Conservation (phyloP, 1,140 invertebrate species). For the Meloidogyne hapla region DNA sequence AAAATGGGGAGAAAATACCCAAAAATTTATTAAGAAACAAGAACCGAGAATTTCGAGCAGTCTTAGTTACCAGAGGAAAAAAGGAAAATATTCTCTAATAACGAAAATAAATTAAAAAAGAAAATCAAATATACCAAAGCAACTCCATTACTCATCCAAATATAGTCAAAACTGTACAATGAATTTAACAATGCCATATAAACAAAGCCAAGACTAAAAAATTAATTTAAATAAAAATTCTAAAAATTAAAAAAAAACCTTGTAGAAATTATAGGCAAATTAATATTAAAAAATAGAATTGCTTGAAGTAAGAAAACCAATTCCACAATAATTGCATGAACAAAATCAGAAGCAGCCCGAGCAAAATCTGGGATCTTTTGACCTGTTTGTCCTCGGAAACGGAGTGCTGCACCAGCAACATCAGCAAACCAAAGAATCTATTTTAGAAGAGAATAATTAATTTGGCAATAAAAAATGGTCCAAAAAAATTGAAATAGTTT, state of each 20-base stretch:
- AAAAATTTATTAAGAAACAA: neutral
- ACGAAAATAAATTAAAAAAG: neutral
- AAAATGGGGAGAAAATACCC: neutral
- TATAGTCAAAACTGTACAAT: constrained; percentile 59
- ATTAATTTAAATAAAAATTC: neutral
- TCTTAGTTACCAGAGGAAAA: too few relatives aligned
- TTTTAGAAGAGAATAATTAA: neutral
- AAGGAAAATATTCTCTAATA: neutral
- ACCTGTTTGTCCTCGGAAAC: constrained; percentile 36
- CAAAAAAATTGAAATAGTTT: too few relatives aligned
- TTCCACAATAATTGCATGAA: constrained; percentile 53
- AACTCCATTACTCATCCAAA: constrained; percentile 50
- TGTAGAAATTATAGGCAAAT: constrained; percentile 44
- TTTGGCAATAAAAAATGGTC: too few relatives aligned
- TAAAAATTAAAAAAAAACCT: neutral
- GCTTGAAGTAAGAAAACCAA: constrained; percentile 54
- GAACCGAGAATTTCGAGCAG: too few relatives aligned
- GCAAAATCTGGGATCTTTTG: constrained; percentile 39
- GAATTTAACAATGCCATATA: constrained; percentile 56
- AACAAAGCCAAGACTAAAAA: constrained; percentile 45
- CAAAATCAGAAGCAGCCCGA: constrained; percentile 48
- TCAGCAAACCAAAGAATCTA: constrained; percentile 56
- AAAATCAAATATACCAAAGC: constrained; percentile 22
- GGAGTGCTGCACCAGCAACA: constrained; percentile 47
- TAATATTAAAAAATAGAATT: constrained; percentile 37